phyloP scores from a whole-genome alignment of 2,888 invertebrate species.

The Ramazzottius varieornatus region DNA sequence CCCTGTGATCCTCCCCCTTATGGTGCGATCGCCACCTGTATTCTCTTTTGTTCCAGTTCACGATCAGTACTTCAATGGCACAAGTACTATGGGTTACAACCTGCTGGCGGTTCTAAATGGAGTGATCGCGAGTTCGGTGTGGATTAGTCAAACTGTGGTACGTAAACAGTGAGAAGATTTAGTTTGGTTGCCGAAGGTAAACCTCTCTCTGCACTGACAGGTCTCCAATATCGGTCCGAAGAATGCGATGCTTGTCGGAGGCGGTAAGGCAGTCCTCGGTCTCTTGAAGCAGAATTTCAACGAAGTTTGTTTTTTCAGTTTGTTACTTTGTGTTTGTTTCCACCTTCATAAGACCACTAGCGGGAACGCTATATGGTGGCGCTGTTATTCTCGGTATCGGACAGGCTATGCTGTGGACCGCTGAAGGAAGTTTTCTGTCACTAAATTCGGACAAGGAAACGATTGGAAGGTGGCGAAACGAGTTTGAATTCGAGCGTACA shows the following conservation, averaged over 20 bases:
- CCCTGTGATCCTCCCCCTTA: too few relatives aligned
- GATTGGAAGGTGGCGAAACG: not conserved
- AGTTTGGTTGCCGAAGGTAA: not conserved
- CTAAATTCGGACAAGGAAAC: not conserved
- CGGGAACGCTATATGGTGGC: not conserved
- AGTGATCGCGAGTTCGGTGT: not conserved
- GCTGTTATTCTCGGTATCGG: not conserved
- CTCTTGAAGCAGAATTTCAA: not conserved
- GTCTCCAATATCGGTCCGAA: constrained; percentile 1
- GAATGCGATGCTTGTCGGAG: not conserved
- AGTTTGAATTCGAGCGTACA: too few relatives aligned
- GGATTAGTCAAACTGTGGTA: not conserved
- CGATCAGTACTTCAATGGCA: constrained; percentile 2
- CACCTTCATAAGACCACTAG: not conserved
- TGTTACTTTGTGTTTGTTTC: not conserved
- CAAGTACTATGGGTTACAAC: not conserved
- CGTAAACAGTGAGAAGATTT: not conserved
- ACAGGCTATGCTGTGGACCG: not conserved
- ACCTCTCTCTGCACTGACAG: not conserved
- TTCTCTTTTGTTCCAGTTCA: too few relatives aligned
- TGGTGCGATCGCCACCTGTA: too few relatives aligned
- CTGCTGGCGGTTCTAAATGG: not conserved
- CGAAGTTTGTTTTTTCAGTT: not conserved
- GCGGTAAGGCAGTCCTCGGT: not conserved
- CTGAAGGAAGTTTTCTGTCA: not conserved